Base-by-base conservation (phyloP, 53 echinoderm and acorn worm species). In the Patiria pectinifera region DNA sequence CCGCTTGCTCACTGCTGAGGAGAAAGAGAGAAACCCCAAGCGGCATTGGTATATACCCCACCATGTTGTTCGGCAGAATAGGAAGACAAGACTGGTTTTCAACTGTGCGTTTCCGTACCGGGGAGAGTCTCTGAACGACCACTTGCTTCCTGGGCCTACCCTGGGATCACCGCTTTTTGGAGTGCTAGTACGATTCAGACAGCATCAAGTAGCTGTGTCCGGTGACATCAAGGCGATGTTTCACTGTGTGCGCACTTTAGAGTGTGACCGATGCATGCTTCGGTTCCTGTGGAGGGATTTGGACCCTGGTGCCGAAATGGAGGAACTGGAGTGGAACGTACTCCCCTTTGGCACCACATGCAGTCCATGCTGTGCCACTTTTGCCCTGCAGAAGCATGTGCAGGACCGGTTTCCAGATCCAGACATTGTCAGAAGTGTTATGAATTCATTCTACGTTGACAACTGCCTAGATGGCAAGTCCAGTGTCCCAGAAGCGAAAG, bases 301-400 rank as follows among this genome's bases (percentile, higher is more conserved):
- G 16, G 24, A 45, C 79, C 9, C 76, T 2, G 16, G 53, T 8
- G 22, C 49, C 2, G 87, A 74, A 58, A 49, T 12, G 0, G 76
- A 87, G 15, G 88, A 89, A 59, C 58, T 81, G 9, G 84, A 59
- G 11, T 59, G 60, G 60, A 59, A 7, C 60, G 60, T 59, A 6
- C 60, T 59, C 11, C 60, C 60, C 89, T 93, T 93, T 84, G 84
- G 93, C 11, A 89, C 93, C 3, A 84, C 84, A 16, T 93, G 90
- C 90, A 83, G 93, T 35, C 90, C 90, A 2, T 89, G 83, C 59
- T 94, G 91, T 85, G 94, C 89, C 8, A 66, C 91, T 0, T 91
- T 85, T 69, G 93, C 88, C 25, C 59, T 93, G 4, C 83, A 92
- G n/a, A 86, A 92, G 86, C 86, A 92, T 80, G 80, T 85, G 45